These are phyloP conservation scores for Marasmarcha lunaedactyla DNA, from an alignment of 2,888 invertebrate genomes.

Conservation along the genomic window DNA sequence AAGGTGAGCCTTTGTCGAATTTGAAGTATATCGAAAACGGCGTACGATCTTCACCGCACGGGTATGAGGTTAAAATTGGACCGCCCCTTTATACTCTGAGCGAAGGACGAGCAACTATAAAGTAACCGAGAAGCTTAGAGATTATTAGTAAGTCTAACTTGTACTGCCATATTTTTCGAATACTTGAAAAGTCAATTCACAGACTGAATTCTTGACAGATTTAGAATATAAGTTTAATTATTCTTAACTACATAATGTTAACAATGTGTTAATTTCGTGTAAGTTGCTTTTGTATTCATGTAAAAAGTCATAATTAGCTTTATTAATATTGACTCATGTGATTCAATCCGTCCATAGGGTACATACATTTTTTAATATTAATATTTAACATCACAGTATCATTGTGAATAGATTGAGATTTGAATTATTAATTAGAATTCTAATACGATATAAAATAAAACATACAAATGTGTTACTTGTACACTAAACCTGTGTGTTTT, in stretches of 20 bases:
- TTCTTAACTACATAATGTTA: slow-evolving; percentile 35
- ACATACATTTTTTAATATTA: slow-evolving; percentile 21
- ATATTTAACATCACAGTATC: slow-evolving; percentile 5
- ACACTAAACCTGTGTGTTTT: neutral
- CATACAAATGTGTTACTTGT: neutral
- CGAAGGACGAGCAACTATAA: slow-evolving; percentile 58
- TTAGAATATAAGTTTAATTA: slow-evolving; percentile 30
- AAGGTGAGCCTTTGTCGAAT: slow-evolving; percentile 52
- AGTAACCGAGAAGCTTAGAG: slow-evolving; percentile 58
- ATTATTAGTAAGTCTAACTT: slow-evolving; percentile 42
- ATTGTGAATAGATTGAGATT: neutral
- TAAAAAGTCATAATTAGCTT: slow-evolving; percentile 62
- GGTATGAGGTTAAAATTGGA: slow-evolving; percentile 47
- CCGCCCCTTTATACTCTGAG: slow-evolving; percentile 39
- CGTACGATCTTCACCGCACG: slow-evolving; percentile 37
- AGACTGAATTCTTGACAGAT: slow-evolving; percentile 51
- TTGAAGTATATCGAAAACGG: slow-evolving; percentile 70
- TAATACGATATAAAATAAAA: neutral
- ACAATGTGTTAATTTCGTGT: slow-evolving; percentile 36
- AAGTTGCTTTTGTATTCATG: slow-evolving; percentile 40
- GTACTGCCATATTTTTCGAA: slow-evolving; percentile 42
- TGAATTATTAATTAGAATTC: neutral
- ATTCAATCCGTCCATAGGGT: slow-evolving; percentile 40
- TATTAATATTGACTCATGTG: slow-evolving; percentile 51
- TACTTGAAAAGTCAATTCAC: slow-evolving; percentile 37